Evolutionary conservation across 2,888 invertebrate genomes (phyloP).

Genomic region (Nomada lathburiana): DNA sequence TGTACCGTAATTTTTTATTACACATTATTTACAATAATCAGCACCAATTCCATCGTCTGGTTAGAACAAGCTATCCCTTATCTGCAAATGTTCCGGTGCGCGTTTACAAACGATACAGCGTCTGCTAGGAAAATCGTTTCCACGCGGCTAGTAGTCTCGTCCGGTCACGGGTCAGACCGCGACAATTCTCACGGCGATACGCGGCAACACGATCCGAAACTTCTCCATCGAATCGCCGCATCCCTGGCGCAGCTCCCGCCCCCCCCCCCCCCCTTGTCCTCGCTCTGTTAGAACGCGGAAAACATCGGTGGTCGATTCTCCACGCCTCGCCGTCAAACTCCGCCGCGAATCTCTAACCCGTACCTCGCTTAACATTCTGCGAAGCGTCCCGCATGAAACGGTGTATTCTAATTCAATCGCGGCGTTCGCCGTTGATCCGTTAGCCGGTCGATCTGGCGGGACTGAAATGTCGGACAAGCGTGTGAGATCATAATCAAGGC

Average conservation of each 20-base stretch:
- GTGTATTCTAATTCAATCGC: conserved; percentile 48
- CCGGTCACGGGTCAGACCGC: conserved; percentile 8
- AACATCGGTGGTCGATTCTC: neutral
- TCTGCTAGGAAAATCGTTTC: neutral
- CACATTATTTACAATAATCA: neutral
- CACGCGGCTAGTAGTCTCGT: neutral
- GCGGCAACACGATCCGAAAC: neutral
- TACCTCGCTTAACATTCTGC: neutral
- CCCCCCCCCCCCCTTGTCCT: too few species aligned
- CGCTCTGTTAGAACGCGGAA: neutral
- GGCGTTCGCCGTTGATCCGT: conserved; percentile 57
- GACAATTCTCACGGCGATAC: neutral
- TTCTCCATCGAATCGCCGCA: neutral
- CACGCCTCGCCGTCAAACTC: neutral
- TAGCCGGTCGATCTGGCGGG: neutral
- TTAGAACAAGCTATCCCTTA: too few species aligned
- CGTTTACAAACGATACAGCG: too few species aligned
- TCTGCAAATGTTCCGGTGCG: too few species aligned
- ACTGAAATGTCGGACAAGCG: conserved; percentile 22
- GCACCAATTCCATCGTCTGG: too few species aligned
- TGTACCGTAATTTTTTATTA: neutral
- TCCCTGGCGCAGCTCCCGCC: neutral
- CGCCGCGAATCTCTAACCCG: conserved; percentile 11
- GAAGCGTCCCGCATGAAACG: conserved; percentile 37
- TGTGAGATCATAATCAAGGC: conserved; percentile 54